Base-by-base conservation (phyloP, 2,888 invertebrate genomes). In the Brachycybe producta region DNA sequence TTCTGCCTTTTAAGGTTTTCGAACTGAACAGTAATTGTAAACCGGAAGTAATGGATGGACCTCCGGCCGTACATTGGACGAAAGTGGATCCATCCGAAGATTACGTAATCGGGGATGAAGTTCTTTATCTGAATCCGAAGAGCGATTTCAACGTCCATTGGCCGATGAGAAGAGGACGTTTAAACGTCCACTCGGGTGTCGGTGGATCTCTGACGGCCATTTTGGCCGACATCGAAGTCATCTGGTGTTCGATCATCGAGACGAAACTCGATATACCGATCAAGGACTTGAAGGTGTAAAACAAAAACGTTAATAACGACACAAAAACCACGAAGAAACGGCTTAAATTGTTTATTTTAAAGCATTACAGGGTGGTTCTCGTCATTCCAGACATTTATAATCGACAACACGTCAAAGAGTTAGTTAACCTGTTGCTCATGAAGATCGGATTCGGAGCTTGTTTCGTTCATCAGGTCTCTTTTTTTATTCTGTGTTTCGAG, bases 361-460 rank as follows among this genome's bases (percentile, higher is more conserved):
- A 82, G 64, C 78, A 80, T 59, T 91, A 87, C 63, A 78, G 84
- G 65, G 91, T 84, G 48, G 86, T 94, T 2, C 70, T 94, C 17
- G 73, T 94, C 24, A 80, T 94, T 60, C 85, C 90, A 13, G 92
- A 91, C 70, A 80, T 91, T 57, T 92, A 90, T 64, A 82, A 83
- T 55, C 76, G 90, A 56, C 79, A 77, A 44, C 82, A 91, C 68
- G 73, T 92, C 32, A 83, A 85, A 62, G 87, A 86, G 67, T 68
- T 92, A 47, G 84, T 84, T 63, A 81, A 81, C 36, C 66, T 94
- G 46, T 66, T 94, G 55, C 67, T 94, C 3, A 76, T 75, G 55
- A 81, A 81, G 58, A 76, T 95, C 60, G 85, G 87, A 5, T 92
- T 92, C 62, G 82, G 82, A 27, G 79, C 83, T 41, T 88, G 86